Evolutionary conservation across 2,888 invertebrate species (phyloP), one percentile per base, ranked within the genome.

Genomic region (Drosophila hawaiiensis): DNA sequence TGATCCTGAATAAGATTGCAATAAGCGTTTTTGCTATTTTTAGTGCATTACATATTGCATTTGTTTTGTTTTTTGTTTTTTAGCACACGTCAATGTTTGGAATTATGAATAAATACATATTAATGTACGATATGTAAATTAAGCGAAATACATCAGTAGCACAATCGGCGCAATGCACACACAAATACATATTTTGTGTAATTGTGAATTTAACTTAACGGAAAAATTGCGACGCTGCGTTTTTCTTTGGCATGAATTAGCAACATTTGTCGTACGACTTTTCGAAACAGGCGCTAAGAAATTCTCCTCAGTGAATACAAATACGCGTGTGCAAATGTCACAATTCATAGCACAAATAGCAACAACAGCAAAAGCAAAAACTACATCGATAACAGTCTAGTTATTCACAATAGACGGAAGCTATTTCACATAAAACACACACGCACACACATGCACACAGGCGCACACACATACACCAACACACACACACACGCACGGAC

Each of bases 381-480:
- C 25, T 47, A 47, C 47, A 25, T 79, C 82, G 82, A 84, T 84
- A 89, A 84, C 84, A 89, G 71, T 63, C 61, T 54, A 71, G 77
- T 66, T 67, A 81, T 85, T 86, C 90, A 89, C 86, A 86, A 90
- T 90, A 86, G 90, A 86, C 86, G 86, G 86, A 86, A 86, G 86
- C 86, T 85, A 78, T 78, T 84, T 76, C 68, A 69, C 73, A 66
- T 78, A 52, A 56, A 65, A 70, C 49, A 61, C 35, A 35, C 55
- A 62, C 35, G 56, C 39, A 77, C 53, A 68, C 43, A 52, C 31
- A n/a, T 41, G 5, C 31, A n/a, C 41, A 22, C 12, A 12, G 31
- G 31, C 31, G 29, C 60, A 67, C 49, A 61, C 35, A 68, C 49
- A 61, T 60, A 68, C 43, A 61, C 35, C 67, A 39, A 61, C 35